Base-by-base conservation (phyloP, 2,888 invertebrate genomes). In the Heteromurus nitidus region DNA sequence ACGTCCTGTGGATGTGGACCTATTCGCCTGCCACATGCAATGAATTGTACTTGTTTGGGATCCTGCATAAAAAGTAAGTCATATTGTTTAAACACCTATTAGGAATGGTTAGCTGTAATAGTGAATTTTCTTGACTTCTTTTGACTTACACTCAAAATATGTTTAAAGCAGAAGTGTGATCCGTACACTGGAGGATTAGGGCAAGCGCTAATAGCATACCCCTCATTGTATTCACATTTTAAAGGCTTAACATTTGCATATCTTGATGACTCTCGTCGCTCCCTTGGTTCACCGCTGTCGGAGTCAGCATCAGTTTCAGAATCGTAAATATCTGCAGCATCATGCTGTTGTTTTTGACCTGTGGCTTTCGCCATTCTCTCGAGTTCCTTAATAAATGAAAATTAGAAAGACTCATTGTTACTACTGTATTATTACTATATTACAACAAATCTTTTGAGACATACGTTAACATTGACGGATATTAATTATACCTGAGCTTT, bases 131-230 rank as follows among this genome's bases (percentile, higher is more conserved):
- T n/a, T n/a, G n/a, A n/a, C n/a, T n/a, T n/a, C n/a, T n/a, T n/a
- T n/a, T n/a, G n/a, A 64, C 76, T 44, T 68, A 76, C 76, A 31
- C 76, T 76, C 13, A 76, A 50, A n/a, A 76, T 68, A n/a, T 76
- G 76, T 20, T 68, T 76, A 16, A 62, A 60, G 28, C 76, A 76
- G 47, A 58, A 76, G 20, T 76, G 55, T 2, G 76, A 76, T 28
- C 53, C 58, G 28, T 58, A 47, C 0, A 76, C 62, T 0, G 76
- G 76, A 16, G 60, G 67, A 69, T 69, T 76, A 31, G 55, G 76
- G 22, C 76, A 76, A 26, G 76, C 76, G 0, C 76, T 42, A 30
- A 69, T 42, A 22, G 76, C 76, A 28, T 76, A 76, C 1, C 76
- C 76, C 24, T 76, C 76, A 26, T 76, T 76, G 36, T 76, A 76